A percentile compares a stretch with the other conserved stretches of the same genome.
Conservation (phyloP, 2,888 invertebrate species). For the Synergus laeviventris region DNA sequence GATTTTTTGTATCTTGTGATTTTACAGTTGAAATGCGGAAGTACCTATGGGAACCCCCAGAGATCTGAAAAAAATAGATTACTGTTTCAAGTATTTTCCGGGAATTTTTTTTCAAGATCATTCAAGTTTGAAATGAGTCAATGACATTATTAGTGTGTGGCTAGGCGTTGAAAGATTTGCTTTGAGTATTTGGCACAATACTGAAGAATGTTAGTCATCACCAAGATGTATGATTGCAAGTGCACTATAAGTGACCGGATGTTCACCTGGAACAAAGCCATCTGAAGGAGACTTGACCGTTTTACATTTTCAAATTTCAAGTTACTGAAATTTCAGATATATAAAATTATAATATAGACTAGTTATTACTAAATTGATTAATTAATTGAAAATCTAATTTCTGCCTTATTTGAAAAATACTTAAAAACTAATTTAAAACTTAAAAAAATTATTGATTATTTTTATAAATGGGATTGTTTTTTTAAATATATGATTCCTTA, state of each 20-base stretch:
- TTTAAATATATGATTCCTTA: neutral
- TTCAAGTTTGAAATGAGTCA: conserved; percentile 19
- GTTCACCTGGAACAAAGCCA: conserved; percentile 35
- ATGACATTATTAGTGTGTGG: conserved; percentile 26
- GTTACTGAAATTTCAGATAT: neutral
- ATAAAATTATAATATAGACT: neutral
- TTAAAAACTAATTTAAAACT: too few species aligned
- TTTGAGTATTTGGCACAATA: conserved; percentile 24
- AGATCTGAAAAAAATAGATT: neutral
- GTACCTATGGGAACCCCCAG: neutral
- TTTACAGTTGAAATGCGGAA: neutral
- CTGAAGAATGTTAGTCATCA: conserved; percentile 27
- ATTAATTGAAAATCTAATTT: neutral
- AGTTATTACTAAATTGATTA: neutral
- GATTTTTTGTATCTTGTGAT: neutral
- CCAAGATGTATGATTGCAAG: neutral
- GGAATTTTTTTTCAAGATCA: neutral
- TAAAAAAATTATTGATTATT: too few species aligned
- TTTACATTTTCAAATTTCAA: neutral
- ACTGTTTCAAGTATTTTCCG: neutral
- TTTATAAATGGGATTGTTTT: too few species aligned
- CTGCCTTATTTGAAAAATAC: too few species aligned
- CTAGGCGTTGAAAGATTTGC: neutral
- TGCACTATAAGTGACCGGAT: conserved; percentile 28
- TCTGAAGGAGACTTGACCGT: neutral